Evolutionary conservation across 2,797 vertebrate species (phyloP).

Genomic region (Melopsittacus undulatus): DNA sequence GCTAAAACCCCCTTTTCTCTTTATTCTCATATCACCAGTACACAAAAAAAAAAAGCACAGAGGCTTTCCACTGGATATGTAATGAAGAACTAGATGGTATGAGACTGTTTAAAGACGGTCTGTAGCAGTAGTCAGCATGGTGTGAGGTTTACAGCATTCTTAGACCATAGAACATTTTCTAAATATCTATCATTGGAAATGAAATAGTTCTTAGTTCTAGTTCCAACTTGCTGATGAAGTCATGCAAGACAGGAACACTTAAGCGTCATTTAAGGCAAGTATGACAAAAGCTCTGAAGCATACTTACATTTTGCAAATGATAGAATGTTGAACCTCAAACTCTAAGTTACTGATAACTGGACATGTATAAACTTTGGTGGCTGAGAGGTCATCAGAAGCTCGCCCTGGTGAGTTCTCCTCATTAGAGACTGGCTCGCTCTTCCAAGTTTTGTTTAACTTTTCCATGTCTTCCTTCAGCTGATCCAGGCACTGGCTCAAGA

Average conservation of each 20-base stretch:
- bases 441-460: constrained; percentile 94
- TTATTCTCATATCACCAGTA: not conserved
- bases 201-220: not conserved
- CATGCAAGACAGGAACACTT: not conserved
- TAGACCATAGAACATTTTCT: not conserved
- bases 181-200: not conserved
- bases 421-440: constrained; percentile 80
- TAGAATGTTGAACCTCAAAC: constrained; percentile 98
- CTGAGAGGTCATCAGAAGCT: constrained; percentile 83
- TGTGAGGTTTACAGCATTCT: not conserved
- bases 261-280: not conserved
- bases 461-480: constrained; percentile 99
- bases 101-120: not conserved
- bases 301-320: constrained; percentile 94
- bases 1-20: not conserved
- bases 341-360: constrained; percentile 95
- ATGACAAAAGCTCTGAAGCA: not conserved
- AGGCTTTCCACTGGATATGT: not conserved
- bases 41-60: not conserved
- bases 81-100: not conserved
- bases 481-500: constrained; percentile 97
- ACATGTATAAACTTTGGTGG: constrained; percentile 91
- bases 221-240: not conserved
- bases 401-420: constrained; percentile 81
- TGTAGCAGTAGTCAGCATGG: not conserved